A percentile compares a stretch with the other conserved stretches of the same genome.
phyloP scores from a whole-genome alignment of 2,888 invertebrate genomes.

The Megastigmus dorsalis region DNA sequence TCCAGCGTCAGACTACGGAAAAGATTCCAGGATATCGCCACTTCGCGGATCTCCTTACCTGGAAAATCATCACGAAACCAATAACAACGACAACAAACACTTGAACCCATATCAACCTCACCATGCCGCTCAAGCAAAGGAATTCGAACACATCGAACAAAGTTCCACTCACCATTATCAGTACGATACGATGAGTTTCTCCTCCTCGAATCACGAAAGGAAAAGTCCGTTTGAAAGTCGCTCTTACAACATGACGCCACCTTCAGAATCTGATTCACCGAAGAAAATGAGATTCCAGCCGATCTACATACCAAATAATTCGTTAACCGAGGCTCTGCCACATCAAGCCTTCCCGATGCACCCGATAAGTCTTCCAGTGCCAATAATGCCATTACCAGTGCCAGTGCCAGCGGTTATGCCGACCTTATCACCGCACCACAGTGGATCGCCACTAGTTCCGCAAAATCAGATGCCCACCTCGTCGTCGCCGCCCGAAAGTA shows the following conservation, averaged over 20 bases:
- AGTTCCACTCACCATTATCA: constrained; percentile 19
- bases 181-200: constrained; percentile 40
- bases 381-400: constrained; percentile 16
- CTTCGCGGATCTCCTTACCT: constrained; percentile 9
- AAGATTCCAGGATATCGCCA: neutral
- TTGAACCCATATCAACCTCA: constrained; percentile 33
- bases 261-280: constrained; percentile 66
- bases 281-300: constrained; percentile 59
- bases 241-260: constrained; percentile 65
- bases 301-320: constrained; percentile 52
- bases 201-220: constrained; percentile 50
- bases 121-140: neutral
- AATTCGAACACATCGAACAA: neutral
- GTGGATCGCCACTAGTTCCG: neutral
- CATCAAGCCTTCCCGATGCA: constrained; percentile 47
- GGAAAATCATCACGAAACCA: constrained; percentile 29
- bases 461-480: constrained; percentile 37
- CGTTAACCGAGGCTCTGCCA: neutral
- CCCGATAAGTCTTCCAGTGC: constrained; percentile 53
- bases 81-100: constrained; percentile 47
- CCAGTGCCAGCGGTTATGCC: constrained; percentile 27
- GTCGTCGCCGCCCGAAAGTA: constrained; percentile 43
- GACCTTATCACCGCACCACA: constrained; percentile 18
- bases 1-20: constrained; percentile 10
- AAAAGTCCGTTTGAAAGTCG: constrained; percentile 62